These are phyloP conservation scores for Darevskia mixta DNA, from an alignment of 2,797 vertebrate genomes.

Conservation along the genomic window DNA sequence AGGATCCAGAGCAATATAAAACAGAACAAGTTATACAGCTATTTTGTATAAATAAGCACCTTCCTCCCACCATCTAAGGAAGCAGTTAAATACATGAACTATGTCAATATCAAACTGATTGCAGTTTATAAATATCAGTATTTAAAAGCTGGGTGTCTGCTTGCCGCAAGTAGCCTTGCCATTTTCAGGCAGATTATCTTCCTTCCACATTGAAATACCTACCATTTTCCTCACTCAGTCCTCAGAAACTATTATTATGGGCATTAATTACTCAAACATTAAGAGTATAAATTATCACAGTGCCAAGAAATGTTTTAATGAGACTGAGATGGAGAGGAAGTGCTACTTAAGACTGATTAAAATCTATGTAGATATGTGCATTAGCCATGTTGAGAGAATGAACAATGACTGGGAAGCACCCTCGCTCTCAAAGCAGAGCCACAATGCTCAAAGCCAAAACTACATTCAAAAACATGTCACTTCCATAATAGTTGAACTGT, in stretches of 20 bases:
- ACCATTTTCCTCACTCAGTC: conserved; percentile 58
- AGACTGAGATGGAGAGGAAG: conserved; percentile 69
- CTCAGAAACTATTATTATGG: conserved; percentile 71
- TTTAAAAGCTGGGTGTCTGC: conserved; percentile 73
- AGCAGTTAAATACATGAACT: conserved; percentile 45
- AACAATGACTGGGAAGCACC: accelerated
- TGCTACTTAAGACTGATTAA: conserved; percentile 45
- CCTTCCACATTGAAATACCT: conserved; percentile 73
- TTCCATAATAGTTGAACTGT: background rate
- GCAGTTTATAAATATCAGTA: conserved; percentile 53
- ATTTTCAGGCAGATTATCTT: conserved; percentile 71
- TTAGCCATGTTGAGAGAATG: conserved; percentile 7
- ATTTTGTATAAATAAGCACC: conserved; percentile 41
- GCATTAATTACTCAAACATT: conserved; percentile 75
- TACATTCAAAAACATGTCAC: background rate
- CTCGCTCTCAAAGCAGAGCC: background rate
- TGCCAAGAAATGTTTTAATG: conserved; percentile 77
- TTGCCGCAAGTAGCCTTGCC: conserved; percentile 69
- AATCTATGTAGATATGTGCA: conserved; percentile 34
- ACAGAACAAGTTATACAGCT: conserved; percentile 23
- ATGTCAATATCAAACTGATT: conserved; percentile 36
- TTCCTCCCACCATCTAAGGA: conserved; percentile 46
- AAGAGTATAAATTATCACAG: conserved; percentile 74
- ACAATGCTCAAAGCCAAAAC: background rate
- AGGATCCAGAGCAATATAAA: background rate